These are phyloP conservation scores for Arrhamphus sclerolepis DNA, from an alignment of 2,797 vertebrate genomes.

Conservation along the genomic window DNA sequence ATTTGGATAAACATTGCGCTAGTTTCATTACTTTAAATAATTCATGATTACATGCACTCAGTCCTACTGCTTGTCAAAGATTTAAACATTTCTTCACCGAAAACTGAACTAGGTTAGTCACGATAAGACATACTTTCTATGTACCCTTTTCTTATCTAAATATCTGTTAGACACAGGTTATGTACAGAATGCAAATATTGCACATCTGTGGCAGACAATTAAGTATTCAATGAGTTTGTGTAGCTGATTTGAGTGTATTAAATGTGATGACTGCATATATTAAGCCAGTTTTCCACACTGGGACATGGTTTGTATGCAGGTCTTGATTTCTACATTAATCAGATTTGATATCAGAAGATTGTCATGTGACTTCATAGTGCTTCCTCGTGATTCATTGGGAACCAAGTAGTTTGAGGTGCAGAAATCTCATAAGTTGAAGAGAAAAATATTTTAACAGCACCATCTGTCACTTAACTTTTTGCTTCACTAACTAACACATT, in stretches of 20 bases:
- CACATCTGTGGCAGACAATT: not conserved
- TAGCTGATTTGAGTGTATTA: slow-evolving; percentile 10
- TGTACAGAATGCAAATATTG: not conserved
- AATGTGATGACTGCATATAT: slow-evolving; percentile 2
- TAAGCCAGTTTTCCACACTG: slow-evolving; percentile 3
- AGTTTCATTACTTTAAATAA: slow-evolving; percentile 43
- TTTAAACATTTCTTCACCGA: slow-evolving; percentile 11
- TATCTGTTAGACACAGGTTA: not conserved
- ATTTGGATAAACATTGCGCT: slow-evolving; percentile 30
- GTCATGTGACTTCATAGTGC: slow-evolving; percentile 24
- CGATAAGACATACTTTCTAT: not conserved
- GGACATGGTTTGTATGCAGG: slow-evolving; percentile 7
- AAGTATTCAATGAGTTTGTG: not conserved
- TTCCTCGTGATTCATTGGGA: slow-evolving; percentile 16
- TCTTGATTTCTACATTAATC: slow-evolving; percentile 30
- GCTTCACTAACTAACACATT: slow-evolving; percentile 68
- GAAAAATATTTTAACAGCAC: slow-evolving; percentile 49
- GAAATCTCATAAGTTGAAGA: slow-evolving; percentile 30
- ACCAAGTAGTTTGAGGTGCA: slow-evolving; percentile 27
- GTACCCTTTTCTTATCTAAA: not conserved
- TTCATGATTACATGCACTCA: slow-evolving; percentile 41
- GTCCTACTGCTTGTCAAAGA: slow-evolving; percentile 24
- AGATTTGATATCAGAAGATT: slow-evolving; percentile 32
- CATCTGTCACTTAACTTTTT: slow-evolving; percentile 74
- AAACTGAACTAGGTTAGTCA: slow-evolving; percentile 22